These are phyloP conservation scores for Lymantria monacha DNA, from an alignment of 2,888 invertebrate genomes.

Conservation along the genomic window DNA sequence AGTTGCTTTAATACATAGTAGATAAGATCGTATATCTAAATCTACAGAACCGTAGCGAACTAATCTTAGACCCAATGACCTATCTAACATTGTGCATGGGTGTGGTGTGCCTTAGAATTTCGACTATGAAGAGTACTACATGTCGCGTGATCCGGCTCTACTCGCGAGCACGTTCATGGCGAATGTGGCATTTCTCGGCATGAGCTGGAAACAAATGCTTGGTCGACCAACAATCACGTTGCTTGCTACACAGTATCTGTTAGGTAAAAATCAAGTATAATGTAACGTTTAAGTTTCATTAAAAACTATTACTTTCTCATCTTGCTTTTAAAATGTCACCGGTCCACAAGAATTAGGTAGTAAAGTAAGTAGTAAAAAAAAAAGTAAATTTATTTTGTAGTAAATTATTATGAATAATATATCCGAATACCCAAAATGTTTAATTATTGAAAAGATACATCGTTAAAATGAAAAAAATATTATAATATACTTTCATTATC, in stretches of 20 bases:
- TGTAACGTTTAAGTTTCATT: background rate
- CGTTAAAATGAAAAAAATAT: too few relatives aligned
- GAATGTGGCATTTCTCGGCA: slow-evolving; percentile 96
- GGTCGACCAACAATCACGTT: slow-evolving; percentile 97
- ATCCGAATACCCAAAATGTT: too few relatives aligned
- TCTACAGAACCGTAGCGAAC: background rate
- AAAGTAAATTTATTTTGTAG: too few relatives aligned
- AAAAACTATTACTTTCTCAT: background rate
- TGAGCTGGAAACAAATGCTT: slow-evolving; percentile 98
- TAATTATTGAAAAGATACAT: too few relatives aligned
- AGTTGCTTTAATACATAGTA: too few relatives aligned
- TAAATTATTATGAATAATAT: too few relatives aligned
- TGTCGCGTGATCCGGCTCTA: slow-evolving; percentile 96
- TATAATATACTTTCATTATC: too few relatives aligned
- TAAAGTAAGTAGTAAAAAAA: background rate
- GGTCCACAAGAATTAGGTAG: background rate
- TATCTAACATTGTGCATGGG: slow-evolving; percentile 45
- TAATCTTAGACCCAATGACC: background rate
- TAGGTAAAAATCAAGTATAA: slow-evolving; percentile 85
- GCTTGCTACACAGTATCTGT: slow-evolving; percentile 91
- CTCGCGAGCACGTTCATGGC: slow-evolving; percentile 96
- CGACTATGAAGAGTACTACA: slow-evolving; percentile 97
- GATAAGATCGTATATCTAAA: too few relatives aligned
- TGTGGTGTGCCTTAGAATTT: slow-evolving; percentile 86
- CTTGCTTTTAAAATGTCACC: background rate